Evolutionary conservation across 2,113 vertebrate genomes (phyloP), one percentile per base, ranked within the genome.

Genomic region (Hepsetus odoe): DNA sequence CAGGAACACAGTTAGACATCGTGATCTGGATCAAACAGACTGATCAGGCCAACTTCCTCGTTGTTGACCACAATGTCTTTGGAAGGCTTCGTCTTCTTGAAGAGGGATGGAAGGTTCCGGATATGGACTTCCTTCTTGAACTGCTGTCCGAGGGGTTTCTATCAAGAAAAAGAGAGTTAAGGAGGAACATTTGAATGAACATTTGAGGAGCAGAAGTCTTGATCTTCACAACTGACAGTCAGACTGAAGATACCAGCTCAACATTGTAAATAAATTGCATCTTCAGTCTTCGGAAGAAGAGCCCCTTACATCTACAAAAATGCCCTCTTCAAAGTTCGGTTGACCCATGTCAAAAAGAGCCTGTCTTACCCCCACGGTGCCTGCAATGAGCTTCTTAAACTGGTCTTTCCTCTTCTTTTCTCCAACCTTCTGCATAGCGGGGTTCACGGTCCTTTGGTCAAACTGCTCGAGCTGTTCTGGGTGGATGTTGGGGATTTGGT

Each of bases 121-220:
- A 99, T 99, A 81, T 99, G 98, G 84, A 99, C 96, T 88, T 99
- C 97, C 88, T 99, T 99, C 86, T 95, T 96, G 87, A 99, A 99
- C 87, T 99, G 96, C 87, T 99, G 95, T 77, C 96, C 97, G 1
- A 99, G 90, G 24, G 97, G 95, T 90, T 97, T 99, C 97, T 99
- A 91, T 85, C 82, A 74, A 67, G 76, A 55, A 66, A 28, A 61
- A 85, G 44, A 5, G n/a, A n/a, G n/a, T n/a, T n/a, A n/a, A 46
- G 5, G 18, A 33, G 20, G n/a, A 8, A 13, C 28, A 6, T 56
- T 24, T 55, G 2, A 22, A 8, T 28, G 10, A 11, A 13, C 10
- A 24, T 10, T 1, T 9, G 2, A 13, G 40, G 18, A 18, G 13
- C 9, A 42, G 40, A 12, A 42, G 40, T n/a, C n/a, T n/a, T n/a